These are phyloP conservation scores for Dryomyza anilis DNA, from an alignment of 2,888 invertebrate genomes.

Conservation along the genomic window DNA sequence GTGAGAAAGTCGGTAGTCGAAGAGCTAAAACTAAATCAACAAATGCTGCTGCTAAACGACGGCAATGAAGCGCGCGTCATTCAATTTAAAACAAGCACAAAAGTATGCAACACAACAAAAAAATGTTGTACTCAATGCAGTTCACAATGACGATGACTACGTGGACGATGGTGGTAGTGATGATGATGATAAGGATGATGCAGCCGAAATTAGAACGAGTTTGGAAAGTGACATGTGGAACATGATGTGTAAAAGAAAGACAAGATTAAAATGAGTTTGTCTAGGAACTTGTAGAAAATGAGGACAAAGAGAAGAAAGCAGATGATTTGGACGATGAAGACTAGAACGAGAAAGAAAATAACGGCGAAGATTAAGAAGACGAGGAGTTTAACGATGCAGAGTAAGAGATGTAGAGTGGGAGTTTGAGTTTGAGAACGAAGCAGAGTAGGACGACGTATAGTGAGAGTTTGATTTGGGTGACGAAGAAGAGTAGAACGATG, in stretches of 20 bases:
- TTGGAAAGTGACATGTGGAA: too few relatives aligned
- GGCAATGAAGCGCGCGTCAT: constrained; percentile 12
- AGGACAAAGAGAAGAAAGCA: too few relatives aligned
- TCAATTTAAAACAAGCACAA: constrained; percentile 9
- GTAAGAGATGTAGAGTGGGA: background rate
- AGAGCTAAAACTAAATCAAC: background rate
- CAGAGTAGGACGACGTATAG: background rate
- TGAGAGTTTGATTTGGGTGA: too few relatives aligned
- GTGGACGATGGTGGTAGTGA: too few relatives aligned
- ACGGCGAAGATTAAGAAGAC: background rate
- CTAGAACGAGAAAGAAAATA: too few relatives aligned
- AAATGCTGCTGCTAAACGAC: constrained; percentile 9
- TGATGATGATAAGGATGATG: background rate
- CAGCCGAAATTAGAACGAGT: background rate
- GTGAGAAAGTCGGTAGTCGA: background rate
- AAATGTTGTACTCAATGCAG: too few relatives aligned
- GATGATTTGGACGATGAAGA: too few relatives aligned
- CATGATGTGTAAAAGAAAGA: too few relatives aligned
- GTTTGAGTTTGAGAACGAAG: background rate
- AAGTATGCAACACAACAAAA: constrained; percentile 8
- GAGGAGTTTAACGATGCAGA: background rate
- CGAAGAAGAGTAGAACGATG: too few relatives aligned
- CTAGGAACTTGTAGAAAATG: too few relatives aligned
- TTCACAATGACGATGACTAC: too few relatives aligned
- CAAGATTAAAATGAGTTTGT: too few relatives aligned